Base-by-base conservation (phyloP, 2,888 invertebrate species). In the Entomobrya multifasciata region DNA sequence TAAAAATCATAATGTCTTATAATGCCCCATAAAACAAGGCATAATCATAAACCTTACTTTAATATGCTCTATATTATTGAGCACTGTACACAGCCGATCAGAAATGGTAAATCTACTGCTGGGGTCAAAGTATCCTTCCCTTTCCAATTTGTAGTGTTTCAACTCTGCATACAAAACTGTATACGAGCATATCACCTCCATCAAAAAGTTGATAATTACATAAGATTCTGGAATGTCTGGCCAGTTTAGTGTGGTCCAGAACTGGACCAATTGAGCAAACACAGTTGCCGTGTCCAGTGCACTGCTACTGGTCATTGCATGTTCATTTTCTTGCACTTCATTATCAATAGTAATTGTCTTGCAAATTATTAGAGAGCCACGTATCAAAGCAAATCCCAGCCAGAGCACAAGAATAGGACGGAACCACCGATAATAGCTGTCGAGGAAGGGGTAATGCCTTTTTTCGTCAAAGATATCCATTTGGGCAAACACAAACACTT, bases 81-180 rank as follows among this genome's bases (percentile, higher is more conserved):
- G 60, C 0, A 88, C 89, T 1, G 84, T 89, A 52, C 91, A 91
- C 13, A 91, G 72, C 41, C 90, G 60, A 52, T 91, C 89, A 1
- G 90, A 90, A 86, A 91, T 90, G 44, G 89, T 90, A 57, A 90
- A 90, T 47, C 87, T 80, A 20, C 90, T 90, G 2, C 67, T 55
- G 10, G 89, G 90, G 70, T 90, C 90, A 83, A 90, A 91, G 76
- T 90, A 91, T 22, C 91, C 90, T 87, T 91, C 89, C 30, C 78
- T 57, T 11, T 87, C 88, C 22, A 91, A 74, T 77, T 90, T 90
- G 11, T 78, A 81, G 13, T 87, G 83, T 65, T 91, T 90, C 41
- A 90, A 55, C 10, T 86, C 65, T 11, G 91, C 90, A 79, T 90
- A 90, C 15, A 90, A 49, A 22, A 89, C 65, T 13, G 90, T 88